Evolutionary conservation across 2,888 invertebrate species (phyloP), one percentile per base, ranked within the genome.

Genomic region (Galeopsomyia nigrocyanea): DNA sequence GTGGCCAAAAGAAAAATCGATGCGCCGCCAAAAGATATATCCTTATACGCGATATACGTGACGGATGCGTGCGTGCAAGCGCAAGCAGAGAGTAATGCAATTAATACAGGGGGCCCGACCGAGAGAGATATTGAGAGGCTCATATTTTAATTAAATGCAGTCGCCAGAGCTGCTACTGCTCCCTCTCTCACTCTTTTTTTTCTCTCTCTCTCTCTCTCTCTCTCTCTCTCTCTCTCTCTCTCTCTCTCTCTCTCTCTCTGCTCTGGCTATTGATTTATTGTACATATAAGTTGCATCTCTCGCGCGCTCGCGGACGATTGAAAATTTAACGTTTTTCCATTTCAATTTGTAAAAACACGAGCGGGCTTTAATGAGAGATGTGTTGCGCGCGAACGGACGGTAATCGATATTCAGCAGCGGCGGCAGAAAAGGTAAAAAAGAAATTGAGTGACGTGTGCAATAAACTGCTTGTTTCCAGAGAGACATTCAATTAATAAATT

Each of bases 141-240:
- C 66, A 62, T 66, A 62, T 71, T 75, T 71, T 75, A 75, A 75
- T 71, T 75, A 71, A 71, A 75, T 71, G 68, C 71, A 71, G 62
- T 64, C 63, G 46, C 56, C 21, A 26, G 22, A 57, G n/a, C n/a
- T 39, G 46, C 51, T 51, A 10, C 51, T 53, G 26, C 26, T 26
- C 5, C 5, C 26, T 26, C 26, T 26, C 26, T 26, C 26, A 3
- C 26, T 26, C 26, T 3, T 5, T 26, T 5, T 26, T 26, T 26
- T 26, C 5, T 26, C 26, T 26, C 26, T 5, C 17, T 7, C 21
- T 19, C 53, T 17, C 26, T 26, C 26, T 26, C 26, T 26, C 17
- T 53, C 21, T 10, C 53, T 17, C 17, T 21, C 21, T 19, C 53
- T 17, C 17, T n/a, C 21, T 6, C 17, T 19, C 50, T 39, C n/a